Base-by-base conservation (phyloP, 2,113 vertebrate species). In the Illadopsis cleaveri region DNA sequence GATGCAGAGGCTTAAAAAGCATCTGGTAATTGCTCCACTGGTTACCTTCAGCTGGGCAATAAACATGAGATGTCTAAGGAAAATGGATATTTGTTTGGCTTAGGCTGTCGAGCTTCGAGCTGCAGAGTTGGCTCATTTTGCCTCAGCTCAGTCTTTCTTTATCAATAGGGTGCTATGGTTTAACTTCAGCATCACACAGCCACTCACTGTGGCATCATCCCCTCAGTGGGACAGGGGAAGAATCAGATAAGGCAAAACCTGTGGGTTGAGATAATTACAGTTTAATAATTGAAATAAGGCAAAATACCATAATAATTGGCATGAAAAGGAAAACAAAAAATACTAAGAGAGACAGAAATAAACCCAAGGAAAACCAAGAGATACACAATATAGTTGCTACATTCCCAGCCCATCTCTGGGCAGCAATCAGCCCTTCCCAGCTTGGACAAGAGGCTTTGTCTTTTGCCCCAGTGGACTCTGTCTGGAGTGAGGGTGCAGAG, bases 41-140 rank as follows among this genome's bases (percentile, higher is more conserved):
- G 10, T 80, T 72, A 45, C 47, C 48, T 91, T 48, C 42, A 70
- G n/a, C 42, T 40, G n/a, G 57, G 31, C 35, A 30, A 9, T 64
- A 38, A 75, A 61, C 44, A 53, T 2, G 13, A 88, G 9, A 6
- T 37, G 15, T 48, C 45, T 35, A 8, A 82, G 47, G 42, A 44
- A 56, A 57, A 51, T 11, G 47, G 28, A 2, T 78, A 12, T 65
- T 85, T 40, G 70, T 47, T 79, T 60, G 82, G 60, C 25, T 78
- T 12, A 70, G 65, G 40, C 54, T 92, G 38, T 48, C 0, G 0
- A 30, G 56, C 15, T 86, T 48, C 0, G 0, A 30, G 56, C 15
- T 86, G 35, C 20, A 17, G 27, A 66, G 11, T 33, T 54, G 31
- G 31, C 51, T 82, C 2, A 0, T 30, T 75, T 70, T 53, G 19